These are phyloP conservation scores for Lucinisca nassula DNA, from an alignment of 2,888 invertebrate species.

Conservation along the genomic window DNA sequence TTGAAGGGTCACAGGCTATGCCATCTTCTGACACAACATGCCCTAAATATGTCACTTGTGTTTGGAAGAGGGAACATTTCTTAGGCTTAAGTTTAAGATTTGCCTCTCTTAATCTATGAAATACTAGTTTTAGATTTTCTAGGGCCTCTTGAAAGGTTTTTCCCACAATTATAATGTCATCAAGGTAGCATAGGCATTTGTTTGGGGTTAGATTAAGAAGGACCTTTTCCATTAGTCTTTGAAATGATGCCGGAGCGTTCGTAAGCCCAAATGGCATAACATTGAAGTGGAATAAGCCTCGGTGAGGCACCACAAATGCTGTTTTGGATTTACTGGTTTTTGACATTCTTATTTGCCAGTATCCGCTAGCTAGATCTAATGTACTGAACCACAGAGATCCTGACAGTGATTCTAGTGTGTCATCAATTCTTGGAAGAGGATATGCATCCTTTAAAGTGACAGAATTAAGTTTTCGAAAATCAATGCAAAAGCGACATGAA, in stretches of 20 bases:
- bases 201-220: neutral
- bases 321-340: neutral
- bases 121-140: conserved; percentile 3
- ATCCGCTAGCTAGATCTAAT: neutral
- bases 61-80: conserved; percentile 34
- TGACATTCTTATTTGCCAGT: neutral
- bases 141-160: neutral
- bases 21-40: conserved; percentile 14
- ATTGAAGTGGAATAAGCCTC: neutral
- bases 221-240: conserved; percentile 11
- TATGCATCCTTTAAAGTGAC: neutral
- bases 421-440: neutral
- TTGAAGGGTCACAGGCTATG: conserved; percentile 9
- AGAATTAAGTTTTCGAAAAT: neutral
- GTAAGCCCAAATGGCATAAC: conserved; percentile 33
- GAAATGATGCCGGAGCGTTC: conserved; percentile 28
- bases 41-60: conserved; percentile 1
- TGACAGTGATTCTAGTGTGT: neutral
- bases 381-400: neutral
- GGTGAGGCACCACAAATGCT: neutral
- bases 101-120: neutral
- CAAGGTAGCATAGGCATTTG: conserved; percentile 16
- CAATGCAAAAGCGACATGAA: neutral
- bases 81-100: conserved; percentile 10
- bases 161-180: conserved; percentile 29